Evolutionary conservation across 2,888 invertebrate genomes (phyloP).

Genomic region (Parnassius orleans): DNA sequence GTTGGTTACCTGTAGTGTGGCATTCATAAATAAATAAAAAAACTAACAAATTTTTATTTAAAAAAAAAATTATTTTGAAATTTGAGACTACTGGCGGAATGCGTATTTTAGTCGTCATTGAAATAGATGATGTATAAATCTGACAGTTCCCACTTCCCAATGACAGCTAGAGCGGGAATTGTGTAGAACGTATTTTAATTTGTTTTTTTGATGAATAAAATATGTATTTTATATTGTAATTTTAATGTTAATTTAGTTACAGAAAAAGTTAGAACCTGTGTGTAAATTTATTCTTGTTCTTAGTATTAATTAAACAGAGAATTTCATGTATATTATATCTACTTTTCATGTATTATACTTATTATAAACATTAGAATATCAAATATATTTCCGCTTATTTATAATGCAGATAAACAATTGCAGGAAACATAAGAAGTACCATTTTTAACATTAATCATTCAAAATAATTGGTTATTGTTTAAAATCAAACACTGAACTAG

Average conservation of each 20-base stretch:
- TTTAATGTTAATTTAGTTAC: constrained; percentile 1
- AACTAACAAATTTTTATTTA: background rate
- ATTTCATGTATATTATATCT: too few species aligned
- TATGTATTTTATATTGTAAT: constrained; percentile 4
- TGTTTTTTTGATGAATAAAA: background rate
- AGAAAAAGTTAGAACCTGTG: background rate
- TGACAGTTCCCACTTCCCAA: too few species aligned
- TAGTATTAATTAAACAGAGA: too few species aligned
- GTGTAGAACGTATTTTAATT: background rate
- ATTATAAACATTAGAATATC: too few species aligned
- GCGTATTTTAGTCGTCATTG: background rate
- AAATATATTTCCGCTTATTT: too few species aligned
- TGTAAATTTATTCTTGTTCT: too few species aligned
- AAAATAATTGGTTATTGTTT: too few species aligned
- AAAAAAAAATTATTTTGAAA: background rate
- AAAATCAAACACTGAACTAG: too few species aligned
- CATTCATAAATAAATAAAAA: background rate
- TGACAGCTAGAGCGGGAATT: background rate
- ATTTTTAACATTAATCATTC: too few species aligned
- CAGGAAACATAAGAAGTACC: too few species aligned
- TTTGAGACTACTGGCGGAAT: background rate
- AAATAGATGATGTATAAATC: background rate
- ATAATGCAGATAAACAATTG: too few species aligned
- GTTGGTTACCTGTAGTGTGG: constrained; percentile 4
- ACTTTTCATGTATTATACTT: too few species aligned